Evolutionary conservation across 2,888 invertebrate species (phyloP), one percentile per base, ranked within the genome.

Genomic region (Meta bourneti): DNA sequence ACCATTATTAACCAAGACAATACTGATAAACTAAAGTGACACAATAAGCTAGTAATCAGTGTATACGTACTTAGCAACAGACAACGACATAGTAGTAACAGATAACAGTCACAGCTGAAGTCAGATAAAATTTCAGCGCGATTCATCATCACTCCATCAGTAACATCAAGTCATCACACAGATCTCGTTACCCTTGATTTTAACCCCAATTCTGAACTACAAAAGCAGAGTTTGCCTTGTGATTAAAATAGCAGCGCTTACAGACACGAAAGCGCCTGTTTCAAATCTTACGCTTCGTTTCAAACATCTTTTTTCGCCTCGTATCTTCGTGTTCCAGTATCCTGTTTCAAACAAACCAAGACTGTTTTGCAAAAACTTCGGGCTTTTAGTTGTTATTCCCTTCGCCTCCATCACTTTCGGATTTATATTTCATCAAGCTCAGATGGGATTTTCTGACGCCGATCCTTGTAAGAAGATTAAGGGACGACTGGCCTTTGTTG

Each of bases 401-500:
- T 75, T 51, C 71, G 16, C 13, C 51, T 87, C 51, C 71, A 61
- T 80, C 74, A 72, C 61, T 88, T 34, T 72, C 34, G 69, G 88
- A 72, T 75, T 88, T 88, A 75, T 49, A 69, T 88, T 88, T 75
- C 88, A 81, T 52, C 81, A 70, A 80, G 87, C 34, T n/a, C 19
- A 51, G 88, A 61, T 49, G 74, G 75, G 70, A 88, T 49, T 88
- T 88, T 86, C 72, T 61, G 88, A 72, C 81, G 75, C 74, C 81
- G 61, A 81, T 51, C 88, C 61, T 48, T 34, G 20, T 49, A 54
- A 87, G 51, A 74, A 72, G 87, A 80, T 87, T 87, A 87, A 52
- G 54, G 48, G 69, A 54, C 8, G 52, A 16, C 54, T 74, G 16
- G 7, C 16, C 19, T 72, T 71, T 82, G 72, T 82, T 82, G 82